These are phyloP conservation scores for Momotus momota DNA, from an alignment of 2,797 vertebrate species.

Conservation along the genomic window DNA sequence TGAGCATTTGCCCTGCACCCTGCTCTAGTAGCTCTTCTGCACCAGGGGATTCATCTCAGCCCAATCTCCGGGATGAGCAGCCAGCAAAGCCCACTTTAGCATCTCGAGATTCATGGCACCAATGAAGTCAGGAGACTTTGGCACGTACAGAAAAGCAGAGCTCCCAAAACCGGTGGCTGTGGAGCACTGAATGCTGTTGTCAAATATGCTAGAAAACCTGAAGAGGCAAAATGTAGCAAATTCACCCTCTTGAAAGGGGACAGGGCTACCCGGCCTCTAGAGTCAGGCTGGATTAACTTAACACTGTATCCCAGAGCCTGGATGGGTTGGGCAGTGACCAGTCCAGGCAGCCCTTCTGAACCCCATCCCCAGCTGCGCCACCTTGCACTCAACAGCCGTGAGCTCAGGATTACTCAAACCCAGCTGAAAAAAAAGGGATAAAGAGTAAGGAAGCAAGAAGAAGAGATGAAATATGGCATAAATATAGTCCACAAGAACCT, in stretches of 20 bases:
- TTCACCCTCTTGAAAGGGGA: not conserved
- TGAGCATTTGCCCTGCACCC: not conserved
- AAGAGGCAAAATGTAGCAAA: accelerated
- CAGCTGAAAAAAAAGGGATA: not conserved
- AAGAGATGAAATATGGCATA: not conserved
- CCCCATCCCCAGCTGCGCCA: accelerated
- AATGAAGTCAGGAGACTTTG: not conserved
- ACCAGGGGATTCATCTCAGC: not conserved
- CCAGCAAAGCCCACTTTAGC: not conserved
- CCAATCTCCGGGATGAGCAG: not conserved
- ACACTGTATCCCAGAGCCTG: accelerated
- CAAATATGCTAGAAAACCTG: not conserved
- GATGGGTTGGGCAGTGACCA: accelerated
- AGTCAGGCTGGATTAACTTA: not conserved
- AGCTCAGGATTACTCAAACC: not conserved
- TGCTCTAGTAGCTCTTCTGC: not conserved
- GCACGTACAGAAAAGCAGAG: not conserved
- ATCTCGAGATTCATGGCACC: not conserved
- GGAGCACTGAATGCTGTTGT: not conserved
- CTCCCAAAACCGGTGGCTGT: not conserved
- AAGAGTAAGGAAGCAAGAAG: not conserved
- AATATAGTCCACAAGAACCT: not conserved
- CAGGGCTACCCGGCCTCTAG: not conserved
- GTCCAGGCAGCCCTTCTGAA: not conserved
- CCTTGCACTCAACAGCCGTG: not conserved